phyloP scores from a whole-genome alignment of 2,888 invertebrate genomes.

The Leucoptera coffeella region DNA sequence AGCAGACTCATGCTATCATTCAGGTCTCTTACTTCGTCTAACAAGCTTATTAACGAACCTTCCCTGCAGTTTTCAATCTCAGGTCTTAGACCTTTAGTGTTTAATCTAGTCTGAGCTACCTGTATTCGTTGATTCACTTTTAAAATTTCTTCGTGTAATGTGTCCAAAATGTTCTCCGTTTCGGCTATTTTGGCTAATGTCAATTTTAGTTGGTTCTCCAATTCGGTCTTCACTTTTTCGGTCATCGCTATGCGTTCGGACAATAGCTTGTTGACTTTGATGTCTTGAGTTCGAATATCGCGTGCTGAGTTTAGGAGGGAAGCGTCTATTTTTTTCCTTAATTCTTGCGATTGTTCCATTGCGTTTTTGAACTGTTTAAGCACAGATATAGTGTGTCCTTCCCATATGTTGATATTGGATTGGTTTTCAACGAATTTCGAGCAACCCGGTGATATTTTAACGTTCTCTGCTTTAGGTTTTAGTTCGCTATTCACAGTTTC shows the following conservation, averaged over 20 bases:
- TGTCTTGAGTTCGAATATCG: slow-evolving; percentile 76
- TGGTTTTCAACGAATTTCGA: slow-evolving; percentile 76
- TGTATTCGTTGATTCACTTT: slow-evolving; percentile 34
- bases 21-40: slow-evolving; percentile 35
- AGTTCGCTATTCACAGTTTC: slow-evolving; percentile 67
- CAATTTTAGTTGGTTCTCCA: slow-evolving; percentile 63
- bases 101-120: slow-evolving; percentile 37
- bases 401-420: slow-evolving; percentile 78
- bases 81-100: slow-evolving; percentile 29
- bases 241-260: slow-evolving; percentile 67
- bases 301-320: slow-evolving; percentile 69
- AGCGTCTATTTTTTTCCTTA: slow-evolving; percentile 67
- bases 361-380: slow-evolving; percentile 69
- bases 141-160: slow-evolving; percentile 31
- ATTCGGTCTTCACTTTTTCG: slow-evolving; percentile 63
- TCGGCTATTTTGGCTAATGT: slow-evolving; percentile 32
- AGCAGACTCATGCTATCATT: slow-evolving; percentile 34
- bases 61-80: slow-evolving; percentile 40
- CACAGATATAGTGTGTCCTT: slow-evolving; percentile 69
- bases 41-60: slow-evolving; percentile 28
- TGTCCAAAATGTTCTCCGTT: slow-evolving; percentile 33
- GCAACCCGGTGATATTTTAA: slow-evolving; percentile 74
- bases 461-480: slow-evolving; percentile 60
- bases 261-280: slow-evolving; percentile 69
- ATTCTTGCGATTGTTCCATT: slow-evolving; percentile 61